These are phyloP conservation scores for Mastomys natalensis DNA, from an alignment of 2,113 vertebrate species.

Conservation along the genomic window DNA sequence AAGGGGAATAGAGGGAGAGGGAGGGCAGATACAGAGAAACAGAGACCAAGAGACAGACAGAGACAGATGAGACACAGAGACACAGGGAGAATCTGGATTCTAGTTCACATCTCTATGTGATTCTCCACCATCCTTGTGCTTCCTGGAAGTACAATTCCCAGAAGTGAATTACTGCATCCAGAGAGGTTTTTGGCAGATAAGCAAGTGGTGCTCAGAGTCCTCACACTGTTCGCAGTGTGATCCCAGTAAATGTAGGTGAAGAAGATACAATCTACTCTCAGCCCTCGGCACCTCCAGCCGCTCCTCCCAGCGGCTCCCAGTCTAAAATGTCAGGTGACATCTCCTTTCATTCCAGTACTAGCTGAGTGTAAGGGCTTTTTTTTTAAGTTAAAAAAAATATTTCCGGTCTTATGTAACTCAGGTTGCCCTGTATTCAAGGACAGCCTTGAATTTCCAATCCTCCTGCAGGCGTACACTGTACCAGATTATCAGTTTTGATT, in stretches of 20 bases:
- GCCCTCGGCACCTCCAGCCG: not conserved
- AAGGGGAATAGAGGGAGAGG: not conserved
- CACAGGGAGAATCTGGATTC: not conserved
- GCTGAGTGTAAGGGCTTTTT: not conserved
- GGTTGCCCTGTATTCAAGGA: not conserved
- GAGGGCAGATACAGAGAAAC: no score
- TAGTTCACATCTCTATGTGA: not conserved
- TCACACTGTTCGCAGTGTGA: not conserved
- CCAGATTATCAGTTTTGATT: no score
- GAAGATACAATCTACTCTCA: not conserved
- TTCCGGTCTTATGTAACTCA: not conserved
- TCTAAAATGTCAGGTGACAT: not conserved
- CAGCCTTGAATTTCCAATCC: no score
- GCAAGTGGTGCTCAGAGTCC: not conserved
- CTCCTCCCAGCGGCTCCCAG: not conserved
- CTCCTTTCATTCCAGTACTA: not conserved
- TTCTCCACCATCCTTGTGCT: not conserved
- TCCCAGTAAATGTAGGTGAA: not conserved
- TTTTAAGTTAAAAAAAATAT: not conserved
- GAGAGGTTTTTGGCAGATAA: not conserved
- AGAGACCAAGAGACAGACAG: not conserved
- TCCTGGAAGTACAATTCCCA: slow-evolving; percentile 9
- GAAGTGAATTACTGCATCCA: not conserved
- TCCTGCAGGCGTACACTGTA: no score
- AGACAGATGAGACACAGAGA: not conserved